Conservation (phyloP, 1,140 invertebrate species). For the Orchestia grillus region DNA sequence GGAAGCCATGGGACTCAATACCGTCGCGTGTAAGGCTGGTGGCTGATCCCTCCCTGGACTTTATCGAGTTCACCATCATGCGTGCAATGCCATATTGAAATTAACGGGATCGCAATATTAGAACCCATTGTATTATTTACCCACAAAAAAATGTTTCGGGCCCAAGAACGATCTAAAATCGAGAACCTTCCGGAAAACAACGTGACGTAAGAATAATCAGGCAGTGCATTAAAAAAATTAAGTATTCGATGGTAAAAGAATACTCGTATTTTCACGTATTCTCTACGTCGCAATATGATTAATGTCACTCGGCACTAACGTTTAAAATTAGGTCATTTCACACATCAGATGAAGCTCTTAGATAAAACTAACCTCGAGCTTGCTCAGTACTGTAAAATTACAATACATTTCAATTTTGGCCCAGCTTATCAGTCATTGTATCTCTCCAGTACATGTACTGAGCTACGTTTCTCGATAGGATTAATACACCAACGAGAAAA, state of each 20-base stretch:
- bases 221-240: too few species aligned
- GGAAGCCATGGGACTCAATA: conserved; percentile 32
- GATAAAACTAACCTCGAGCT: too few species aligned
- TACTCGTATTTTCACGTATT: too few species aligned
- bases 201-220: too few species aligned
- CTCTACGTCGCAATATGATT: too few species aligned
- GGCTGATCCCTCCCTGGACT: neutral
- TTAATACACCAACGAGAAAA: neutral
- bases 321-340: too few species aligned
- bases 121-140: neutral
- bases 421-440: neutral
- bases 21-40: neutral
- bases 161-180: too few species aligned
- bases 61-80: neutral
- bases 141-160: neutral
- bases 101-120: neutral
- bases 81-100: neutral
- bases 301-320: too few species aligned
- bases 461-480: neutral
- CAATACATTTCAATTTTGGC: neutral
- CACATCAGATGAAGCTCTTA: too few species aligned
- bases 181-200: too few species aligned
- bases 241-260: too few species aligned
- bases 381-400: neutral
- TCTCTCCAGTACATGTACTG: neutral